Evolutionary conservation across 2,888 invertebrate genomes (phyloP), one percentile per base, ranked within the genome.

Genomic region (Rugalucina vietnamica): DNA sequence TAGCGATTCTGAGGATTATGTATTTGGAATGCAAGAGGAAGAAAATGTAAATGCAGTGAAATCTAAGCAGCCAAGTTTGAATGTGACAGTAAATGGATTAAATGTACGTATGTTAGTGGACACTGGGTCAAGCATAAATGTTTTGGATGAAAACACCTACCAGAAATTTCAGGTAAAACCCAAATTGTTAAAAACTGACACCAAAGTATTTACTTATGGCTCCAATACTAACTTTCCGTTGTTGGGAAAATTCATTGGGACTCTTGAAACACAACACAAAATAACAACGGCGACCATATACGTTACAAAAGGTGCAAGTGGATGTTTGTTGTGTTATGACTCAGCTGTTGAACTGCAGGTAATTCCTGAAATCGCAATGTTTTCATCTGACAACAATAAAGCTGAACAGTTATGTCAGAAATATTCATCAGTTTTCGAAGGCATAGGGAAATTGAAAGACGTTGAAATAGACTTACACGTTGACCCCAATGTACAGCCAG

Each of bases 401-500:
- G 43, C 43, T 43, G 43, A 43, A 43, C 43, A 43, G 10, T 43
- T 43, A 43, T 43, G 43, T 18, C 43, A 84, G 0, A 34, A 79
- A 39, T 79, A 76, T 69, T 14, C 80, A 21, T 21, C 79, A 14
- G 24, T 84, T 49, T 86, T 86, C 74, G 79, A 86, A 57, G 83
- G 88, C 27, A 83, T 87, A 36, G 85, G 81, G n/a, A 87, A 87
- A 73, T 43, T 87, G 0, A 70, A 85, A 36, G 80, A 72, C 49
- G 39, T 69, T 10, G 73, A 76, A 29, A 79, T 86, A 4, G 81
- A 82, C 24, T 24, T 82, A 24, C 82, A 88, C 76, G 82, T 83
- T 21, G 72, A 88, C 57, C 8, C 76, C 36, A 39, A 57, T 32
- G 84, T 89, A 0, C 57, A 37, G 27, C 85, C 84, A 21, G 84